Evolutionary conservation across 2,888 invertebrate species (phyloP).

Genomic region (Caenorhabditis virilis): DNA sequence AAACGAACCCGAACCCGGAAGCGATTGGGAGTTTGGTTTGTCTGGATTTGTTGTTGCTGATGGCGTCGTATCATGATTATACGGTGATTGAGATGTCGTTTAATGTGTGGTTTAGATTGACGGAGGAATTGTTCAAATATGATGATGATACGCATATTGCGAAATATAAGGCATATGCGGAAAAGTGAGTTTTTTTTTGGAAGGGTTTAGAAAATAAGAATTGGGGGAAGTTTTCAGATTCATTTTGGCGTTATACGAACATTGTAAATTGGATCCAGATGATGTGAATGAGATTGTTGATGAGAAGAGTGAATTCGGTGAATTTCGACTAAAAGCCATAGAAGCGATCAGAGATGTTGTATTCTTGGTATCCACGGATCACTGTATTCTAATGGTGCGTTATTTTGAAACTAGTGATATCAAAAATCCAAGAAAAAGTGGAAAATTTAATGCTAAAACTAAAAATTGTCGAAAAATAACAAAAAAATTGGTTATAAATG

Average conservation of each 20-base stretch:
- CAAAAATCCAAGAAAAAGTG: too few species aligned
- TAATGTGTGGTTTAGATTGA: constrained; percentile 92
- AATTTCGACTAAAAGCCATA: constrained; percentile 77
- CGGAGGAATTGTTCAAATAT: constrained; percentile 89
- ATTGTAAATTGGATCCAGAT: constrained; percentile 94
- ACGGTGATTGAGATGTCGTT: constrained; percentile 91
- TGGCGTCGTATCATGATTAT: constrained; percentile 95
- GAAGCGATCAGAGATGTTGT: constrained; percentile 95
- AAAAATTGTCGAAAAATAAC: too few species aligned
- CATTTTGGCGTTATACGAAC: constrained; percentile 80
- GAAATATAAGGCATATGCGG: constrained; percentile 86
- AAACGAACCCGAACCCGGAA: constrained; percentile 17
- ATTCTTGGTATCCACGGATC: constrained; percentile 90
- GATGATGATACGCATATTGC: constrained; percentile 79
- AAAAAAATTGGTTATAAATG: too few species aligned
- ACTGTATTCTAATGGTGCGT: too few species aligned
- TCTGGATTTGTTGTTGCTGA: constrained; percentile 85
- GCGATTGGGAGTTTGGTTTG: constrained; percentile 72
- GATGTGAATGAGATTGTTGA: constrained; percentile 82
- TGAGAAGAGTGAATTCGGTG: constrained; percentile 81
- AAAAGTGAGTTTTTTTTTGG: constrained; percentile 72
- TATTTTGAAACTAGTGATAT: too few species aligned
- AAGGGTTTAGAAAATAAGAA: neutral
- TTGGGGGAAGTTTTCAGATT: too few species aligned
- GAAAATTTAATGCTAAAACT: too few species aligned